These are phyloP conservation scores for Tapera naevia DNA, from an alignment of 2,797 vertebrate species.

Conservation along the genomic window DNA sequence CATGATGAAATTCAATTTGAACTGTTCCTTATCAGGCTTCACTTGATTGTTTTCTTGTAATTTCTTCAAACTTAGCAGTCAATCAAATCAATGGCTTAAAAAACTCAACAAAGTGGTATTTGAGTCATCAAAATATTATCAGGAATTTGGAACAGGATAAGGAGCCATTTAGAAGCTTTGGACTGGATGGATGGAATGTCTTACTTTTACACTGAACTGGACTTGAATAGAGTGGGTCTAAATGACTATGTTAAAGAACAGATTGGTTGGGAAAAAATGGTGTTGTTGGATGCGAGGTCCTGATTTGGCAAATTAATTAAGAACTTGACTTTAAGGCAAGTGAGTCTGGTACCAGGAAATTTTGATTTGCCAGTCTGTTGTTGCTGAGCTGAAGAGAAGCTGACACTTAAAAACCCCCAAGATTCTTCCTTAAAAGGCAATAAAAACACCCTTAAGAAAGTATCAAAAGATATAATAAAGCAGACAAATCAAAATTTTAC, in stretches of 20 bases:
- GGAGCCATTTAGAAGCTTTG: neutral
- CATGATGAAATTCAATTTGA: conserved; percentile 50
- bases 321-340: neutral
- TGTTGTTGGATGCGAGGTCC: neutral
- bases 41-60: conserved; percentile 35
- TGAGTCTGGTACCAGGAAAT: neutral
- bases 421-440: neutral
- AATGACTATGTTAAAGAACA: neutral
- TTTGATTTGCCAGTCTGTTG: neutral
- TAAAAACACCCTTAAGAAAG: neutral
- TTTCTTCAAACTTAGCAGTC: conserved; percentile 39
- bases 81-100: conserved; percentile 33
- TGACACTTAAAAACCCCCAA: neutral
- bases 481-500: neutral
- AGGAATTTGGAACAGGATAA: neutral
- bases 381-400: neutral
- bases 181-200: neutral
- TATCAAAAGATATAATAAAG: rapidly evolving
- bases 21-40: conserved; percentile 30
- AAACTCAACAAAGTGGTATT: neutral
- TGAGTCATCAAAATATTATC: neutral
- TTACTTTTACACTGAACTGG: neutral
- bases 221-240: neutral
- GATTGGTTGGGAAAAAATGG: neutral
- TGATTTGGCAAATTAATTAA: neutral